Base-by-base conservation (phyloP, 1,140 invertebrate species). In the Plectus sambesii region DNA sequence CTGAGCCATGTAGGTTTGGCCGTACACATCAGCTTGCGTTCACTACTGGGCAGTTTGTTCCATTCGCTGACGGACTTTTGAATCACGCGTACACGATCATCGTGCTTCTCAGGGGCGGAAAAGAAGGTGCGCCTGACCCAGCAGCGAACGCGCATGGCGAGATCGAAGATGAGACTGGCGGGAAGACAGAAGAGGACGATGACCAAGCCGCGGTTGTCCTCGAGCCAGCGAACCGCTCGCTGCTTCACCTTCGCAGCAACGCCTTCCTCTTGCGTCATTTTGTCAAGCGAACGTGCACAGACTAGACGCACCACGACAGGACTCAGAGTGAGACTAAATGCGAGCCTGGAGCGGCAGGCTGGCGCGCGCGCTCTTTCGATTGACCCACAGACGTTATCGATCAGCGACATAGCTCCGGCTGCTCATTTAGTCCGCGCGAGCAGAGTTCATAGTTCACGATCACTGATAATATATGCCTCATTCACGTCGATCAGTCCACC, bases 1-100 rank as follows among this genome's bases (percentile, higher is more conserved):
- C 77, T 79, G 17, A 78, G 69, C 80, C 80, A 81, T 65, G 80
- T 81, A 9, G 79, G 78, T 33, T 79, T 64, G 1, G 79, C 74
- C 0, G 78, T 81, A 63, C 79, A 80, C 22, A 81, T 70, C 2
- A 78, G 63, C 43, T 78, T 79, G 2, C 73, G 63, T 19, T 76
- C 58, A 24, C 66, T 53, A 20, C 62, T 42, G 0, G 76, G 72
- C n/a, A 74, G 60, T 36, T 76, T 74, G 52, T 75, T 77, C 77
- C 79, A 80, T 67, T 73, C 51, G 58, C 41, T 43, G 51, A 72
- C 71, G 70, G 77, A 69, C 24, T 63, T 65, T 59, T 80, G 79
- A 58, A 81, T 80, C 15, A 73, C 53, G 27, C 57, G 59, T 4
- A 81, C 78, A n/a, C 74, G 63, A 9, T 68, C 58, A n/a, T 75